Percentiles rank a stretch among this genome's conserved stretches.
Conservation (phyloP, 1,140 invertebrate genomes). For the Gryllus bimaculatus region DNA sequence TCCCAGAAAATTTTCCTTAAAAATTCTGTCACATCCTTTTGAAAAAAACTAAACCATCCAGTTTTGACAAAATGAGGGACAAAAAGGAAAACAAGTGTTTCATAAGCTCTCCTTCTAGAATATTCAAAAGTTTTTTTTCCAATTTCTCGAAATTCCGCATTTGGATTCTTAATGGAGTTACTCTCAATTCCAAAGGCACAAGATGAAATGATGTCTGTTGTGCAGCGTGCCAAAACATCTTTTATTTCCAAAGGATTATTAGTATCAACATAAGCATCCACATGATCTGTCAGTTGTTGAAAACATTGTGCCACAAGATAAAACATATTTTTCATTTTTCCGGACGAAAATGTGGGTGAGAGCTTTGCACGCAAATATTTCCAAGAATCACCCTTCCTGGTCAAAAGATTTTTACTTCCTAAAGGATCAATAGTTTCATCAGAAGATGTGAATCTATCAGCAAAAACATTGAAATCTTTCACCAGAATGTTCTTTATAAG, state of each 20-base stretch:
- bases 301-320: constrained; percentile 18
- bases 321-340: constrained; percentile 37
- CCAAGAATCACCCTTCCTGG: constrained; percentile 30
- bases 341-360: constrained; percentile 38
- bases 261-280: not conserved
- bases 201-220: constrained; percentile 21
- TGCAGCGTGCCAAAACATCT: constrained; percentile 22
- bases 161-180: constrained; percentile 14
- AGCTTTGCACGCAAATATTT: constrained; percentile 35
- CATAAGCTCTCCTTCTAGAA: constrained; percentile 24
- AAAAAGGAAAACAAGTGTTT: constrained; percentile 34
- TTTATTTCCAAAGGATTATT: constrained; percentile 21
- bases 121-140: constrained; percentile 13
- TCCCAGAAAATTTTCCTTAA: constrained; percentile 32
- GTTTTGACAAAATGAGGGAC: constrained; percentile 27
- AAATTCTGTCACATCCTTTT: constrained; percentile 27
- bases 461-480: constrained; percentile 40
- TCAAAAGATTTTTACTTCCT: constrained; percentile 22
- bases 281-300: constrained; percentile 20
- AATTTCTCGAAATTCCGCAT: constrained; percentile 18
- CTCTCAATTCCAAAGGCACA: constrained; percentile 23
- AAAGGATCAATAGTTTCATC: constrained; percentile 27
- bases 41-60: constrained; percentile 27
- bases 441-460: constrained; percentile 29
- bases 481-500: constrained; percentile 37